A percentile compares a stretch with the other conserved stretches of the same genome.
phyloP scores from a whole-genome alignment of 2,797 vertebrate genomes.

The Falco columbarius region DNA sequence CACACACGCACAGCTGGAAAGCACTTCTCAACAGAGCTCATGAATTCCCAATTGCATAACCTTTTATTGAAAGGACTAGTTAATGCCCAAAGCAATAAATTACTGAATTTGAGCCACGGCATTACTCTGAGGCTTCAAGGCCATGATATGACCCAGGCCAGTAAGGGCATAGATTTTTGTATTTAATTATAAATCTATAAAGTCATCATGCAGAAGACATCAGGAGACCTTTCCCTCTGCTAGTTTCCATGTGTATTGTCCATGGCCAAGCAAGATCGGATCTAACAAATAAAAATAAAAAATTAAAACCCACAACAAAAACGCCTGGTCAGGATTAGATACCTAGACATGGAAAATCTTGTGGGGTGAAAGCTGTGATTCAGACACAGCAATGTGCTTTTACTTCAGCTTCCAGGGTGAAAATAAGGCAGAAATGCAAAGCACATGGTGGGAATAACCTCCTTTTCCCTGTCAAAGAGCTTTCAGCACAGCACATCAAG shows the following conservation, averaged over 20 bases:
- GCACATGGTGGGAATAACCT: background rate
- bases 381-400: background rate
- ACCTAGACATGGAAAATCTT: background rate
- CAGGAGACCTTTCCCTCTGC: background rate
- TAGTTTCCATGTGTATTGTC: background rate
- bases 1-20: background rate
- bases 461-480: background rate
- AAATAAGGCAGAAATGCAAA: background rate
- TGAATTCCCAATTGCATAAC: background rate
- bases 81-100: background rate
- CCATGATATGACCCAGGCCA: background rate
- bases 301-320: background rate
- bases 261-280: background rate
- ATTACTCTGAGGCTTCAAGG: background rate
- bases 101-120: background rate
- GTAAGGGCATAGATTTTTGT: background rate
- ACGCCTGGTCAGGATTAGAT: too few relatives aligned
- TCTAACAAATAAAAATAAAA: background rate
- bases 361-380: background rate
- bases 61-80: background rate
- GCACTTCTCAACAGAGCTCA: background rate
- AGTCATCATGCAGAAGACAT: background rate
- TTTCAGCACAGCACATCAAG: background rate
- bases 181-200: background rate
- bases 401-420: background rate